A percentile compares a stretch with the other conserved stretches of the same genome.
These are phyloP conservation scores for Epinotia brunnichana DNA, from an alignment of 2,888 invertebrate genomes.

Conservation along the genomic window DNA sequence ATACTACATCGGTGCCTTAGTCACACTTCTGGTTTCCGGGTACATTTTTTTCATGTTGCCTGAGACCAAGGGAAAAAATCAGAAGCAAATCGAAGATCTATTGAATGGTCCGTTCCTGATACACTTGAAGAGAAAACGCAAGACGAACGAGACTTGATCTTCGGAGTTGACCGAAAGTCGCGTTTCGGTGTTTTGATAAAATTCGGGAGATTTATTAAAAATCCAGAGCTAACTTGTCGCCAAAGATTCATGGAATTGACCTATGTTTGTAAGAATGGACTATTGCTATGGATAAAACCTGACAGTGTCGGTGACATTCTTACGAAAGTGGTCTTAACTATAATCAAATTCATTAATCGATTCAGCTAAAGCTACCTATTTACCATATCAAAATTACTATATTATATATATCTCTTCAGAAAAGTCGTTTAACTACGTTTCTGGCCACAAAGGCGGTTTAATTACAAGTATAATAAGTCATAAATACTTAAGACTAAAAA, in stretches of 20 bases:
- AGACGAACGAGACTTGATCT: conserved; percentile 26
- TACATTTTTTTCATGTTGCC: conserved; percentile 68
- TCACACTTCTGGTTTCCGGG: conserved; percentile 70
- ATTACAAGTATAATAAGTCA: not conserved
- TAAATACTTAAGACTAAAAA: not conserved
- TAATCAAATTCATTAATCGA: not conserved
- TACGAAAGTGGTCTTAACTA: not conserved
- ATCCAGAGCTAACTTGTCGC: not conserved
- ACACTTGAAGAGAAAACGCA: conserved; percentile 52
- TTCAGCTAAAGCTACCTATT: not conserved
- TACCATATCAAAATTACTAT: conserved; percentile 5
- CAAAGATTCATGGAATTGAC: not conserved
- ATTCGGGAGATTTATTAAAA: not conserved
- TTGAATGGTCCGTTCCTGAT: conserved; percentile 68
- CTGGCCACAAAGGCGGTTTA: not conserved
- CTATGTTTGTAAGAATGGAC: not conserved
- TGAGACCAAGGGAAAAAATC: conserved; percentile 72
- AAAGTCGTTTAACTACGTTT: not conserved
- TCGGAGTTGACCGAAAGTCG: conserved; percentile 15
- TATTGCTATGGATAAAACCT: not conserved
- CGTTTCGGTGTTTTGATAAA: conserved; percentile 19
- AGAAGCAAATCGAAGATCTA: conserved; percentile 67
- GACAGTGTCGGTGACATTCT: not conserved
- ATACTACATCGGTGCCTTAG: conserved; percentile 73
- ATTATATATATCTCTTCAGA: not conserved